phyloP scores from a whole-genome alignment of 1,140 invertebrate species.

The Hyposmocoma kahamanoa region DNA sequence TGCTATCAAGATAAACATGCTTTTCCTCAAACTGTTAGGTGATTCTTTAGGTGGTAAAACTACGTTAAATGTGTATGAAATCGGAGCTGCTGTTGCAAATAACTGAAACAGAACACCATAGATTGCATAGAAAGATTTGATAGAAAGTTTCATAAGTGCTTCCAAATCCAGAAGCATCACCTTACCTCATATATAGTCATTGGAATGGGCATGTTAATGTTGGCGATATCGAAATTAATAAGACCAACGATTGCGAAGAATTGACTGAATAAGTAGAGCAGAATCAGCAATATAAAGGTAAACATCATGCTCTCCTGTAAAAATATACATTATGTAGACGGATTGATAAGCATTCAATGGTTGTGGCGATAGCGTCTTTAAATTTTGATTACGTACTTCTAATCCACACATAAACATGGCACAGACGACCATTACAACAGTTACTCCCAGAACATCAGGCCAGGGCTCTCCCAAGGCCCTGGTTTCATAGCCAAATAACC shows the following conservation, averaged over 20 bases:
- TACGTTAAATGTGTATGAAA: constrained; percentile 56
- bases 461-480: constrained; percentile 78
- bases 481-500: constrained; percentile 74
- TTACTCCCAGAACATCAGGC: constrained; percentile 81
- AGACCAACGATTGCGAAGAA: constrained; percentile 61
- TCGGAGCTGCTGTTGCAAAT: constrained; percentile 56
- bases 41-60: constrained; percentile 45
- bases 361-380: not conserved
- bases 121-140: not conserved
- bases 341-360: not conserved
- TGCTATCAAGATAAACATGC: constrained; percentile 44
- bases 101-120: constrained; percentile 50
- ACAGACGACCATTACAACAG: constrained; percentile 78
- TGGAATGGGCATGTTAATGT: constrained; percentile 56
- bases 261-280: constrained; percentile 61
- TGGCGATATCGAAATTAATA: constrained; percentile 60
- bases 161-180: not conserved
- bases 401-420: constrained; percentile 81
- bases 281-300: constrained; percentile 52
- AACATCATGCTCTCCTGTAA: constrained; percentile 68
- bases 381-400: constrained; percentile 67
- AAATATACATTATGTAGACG: constrained; percentile 2
- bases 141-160: not conserved
- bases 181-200: constrained; percentile 59
- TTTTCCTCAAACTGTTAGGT: constrained; percentile 37